These are phyloP conservation scores for Drosophila suboccidentalis DNA, from an alignment of 2,888 invertebrate species.

Conservation along the genomic window DNA sequence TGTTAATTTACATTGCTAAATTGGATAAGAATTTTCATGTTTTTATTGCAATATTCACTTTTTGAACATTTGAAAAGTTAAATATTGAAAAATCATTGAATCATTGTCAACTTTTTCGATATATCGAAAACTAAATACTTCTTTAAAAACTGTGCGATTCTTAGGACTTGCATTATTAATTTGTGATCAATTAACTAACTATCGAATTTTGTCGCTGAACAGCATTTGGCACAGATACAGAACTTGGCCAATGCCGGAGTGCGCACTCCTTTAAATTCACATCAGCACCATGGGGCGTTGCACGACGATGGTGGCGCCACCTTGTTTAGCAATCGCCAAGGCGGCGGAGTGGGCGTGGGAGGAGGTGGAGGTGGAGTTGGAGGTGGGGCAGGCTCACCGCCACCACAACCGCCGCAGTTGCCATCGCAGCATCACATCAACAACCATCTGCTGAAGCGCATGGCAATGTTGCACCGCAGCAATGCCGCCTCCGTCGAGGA, in stretches of 20 bases:
- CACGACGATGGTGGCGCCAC: conserved; percentile 86
- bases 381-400: conserved; percentile 85
- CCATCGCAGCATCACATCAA: conserved; percentile 86
- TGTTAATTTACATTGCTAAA: no score
- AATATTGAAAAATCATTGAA: no score
- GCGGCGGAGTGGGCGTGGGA: background rate
- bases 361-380: background rate
- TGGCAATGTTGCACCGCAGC: conserved; percentile 83
- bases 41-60: no score
- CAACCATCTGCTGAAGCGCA: conserved; percentile 89
- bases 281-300: conserved; percentile 83
- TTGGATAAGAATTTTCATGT: no score
- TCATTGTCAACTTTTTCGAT: no score
- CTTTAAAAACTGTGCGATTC: no score
- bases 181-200: background rate
- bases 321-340: conserved; percentile 65
- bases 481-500: conserved; percentile 79
- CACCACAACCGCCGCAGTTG: conserved; percentile 87
- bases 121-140: no score
- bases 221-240: conserved; percentile 89
- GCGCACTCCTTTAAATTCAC: conserved; percentile 87
- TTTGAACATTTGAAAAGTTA: no score
- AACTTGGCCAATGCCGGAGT: conserved; percentile 87
- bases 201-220: background rate
- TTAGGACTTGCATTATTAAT: no score